Evolutionary conservation across 2,113 vertebrate species (phyloP).

Genomic region (Pseudopodoces humilis): DNA sequence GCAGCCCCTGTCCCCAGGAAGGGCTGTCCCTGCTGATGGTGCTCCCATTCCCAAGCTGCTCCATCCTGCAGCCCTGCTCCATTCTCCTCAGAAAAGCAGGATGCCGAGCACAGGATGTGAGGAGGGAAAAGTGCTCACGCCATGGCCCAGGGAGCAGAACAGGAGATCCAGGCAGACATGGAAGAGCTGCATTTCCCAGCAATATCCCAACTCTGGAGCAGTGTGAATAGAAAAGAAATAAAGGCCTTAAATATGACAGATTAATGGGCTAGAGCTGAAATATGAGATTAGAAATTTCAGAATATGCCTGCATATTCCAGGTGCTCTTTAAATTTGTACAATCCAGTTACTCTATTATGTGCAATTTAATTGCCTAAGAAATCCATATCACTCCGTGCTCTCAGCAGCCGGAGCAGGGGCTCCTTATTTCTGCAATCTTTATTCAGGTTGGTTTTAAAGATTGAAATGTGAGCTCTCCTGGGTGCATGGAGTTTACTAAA

Average conservation of each 20-base stretch:
- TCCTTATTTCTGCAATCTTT: constrained; percentile 4
- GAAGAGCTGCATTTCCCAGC: neutral
- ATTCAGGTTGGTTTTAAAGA: neutral
- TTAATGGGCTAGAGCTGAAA: constrained; percentile 39
- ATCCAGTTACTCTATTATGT: constrained; percentile 16
- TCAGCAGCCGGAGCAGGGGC: neutral
- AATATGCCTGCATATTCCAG: constrained; percentile 35
- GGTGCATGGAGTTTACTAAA: neutral
- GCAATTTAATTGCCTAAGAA: constrained; percentile 57
- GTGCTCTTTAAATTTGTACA: constrained; percentile 42
- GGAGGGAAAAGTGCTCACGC: neutral
- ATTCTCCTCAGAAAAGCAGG: neutral
- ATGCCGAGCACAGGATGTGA: neutral
- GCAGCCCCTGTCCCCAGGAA: neutral
- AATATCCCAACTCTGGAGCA: neutral
- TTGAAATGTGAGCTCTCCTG: neutral
- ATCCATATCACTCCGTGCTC: neutral
- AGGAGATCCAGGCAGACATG: accelerated
- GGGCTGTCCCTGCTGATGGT: neutral
- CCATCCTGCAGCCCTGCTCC: neutral
- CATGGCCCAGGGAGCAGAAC: neutral
- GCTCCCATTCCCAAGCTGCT: neutral
- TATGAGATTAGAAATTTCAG: constrained; percentile 31
- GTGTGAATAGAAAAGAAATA: neutral
- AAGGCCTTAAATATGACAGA: constrained; percentile 29